Base-by-base conservation (phyloP, 2,888 invertebrate genomes). In the Prostheceraeus crozeri region DNA sequence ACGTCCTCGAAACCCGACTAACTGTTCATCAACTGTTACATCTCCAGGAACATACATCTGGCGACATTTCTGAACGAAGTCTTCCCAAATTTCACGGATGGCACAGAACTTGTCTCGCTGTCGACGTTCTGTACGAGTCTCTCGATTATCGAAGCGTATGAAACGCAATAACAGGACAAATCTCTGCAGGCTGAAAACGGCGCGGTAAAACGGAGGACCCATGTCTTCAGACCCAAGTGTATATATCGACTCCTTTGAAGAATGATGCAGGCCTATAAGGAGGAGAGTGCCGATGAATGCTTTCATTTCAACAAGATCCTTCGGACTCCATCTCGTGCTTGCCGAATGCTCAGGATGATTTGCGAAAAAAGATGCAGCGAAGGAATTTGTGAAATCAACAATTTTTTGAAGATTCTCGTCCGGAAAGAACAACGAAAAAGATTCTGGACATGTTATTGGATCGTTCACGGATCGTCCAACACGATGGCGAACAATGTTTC, bases 41-140 rank as follows among this genome's bases (percentile, higher is more conserved):
- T 48, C 28, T 48, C 48, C 48, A 28, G 48, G 25, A 30, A 48
- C 48, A 30, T 48, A 48, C 48, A 48, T 48, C 6, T 48, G 48
- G 25, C 48, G 48, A 48, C 48, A 48, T 30, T 48, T 48, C 28
- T 25, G 25, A 28, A 10, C 28, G 28, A 48, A 48, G 28, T 48
- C 48, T 30, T 48, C 48, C 48, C 48, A 48, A 25, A 48, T 30
- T 48, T 48, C 48, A 48, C 48, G 48, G 48, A 48, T 30, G 25
- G 48, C 48, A 48, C 25, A 28, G 40, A 48, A 48, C 28, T 30
- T 25, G 48, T 48, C 48, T 28, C 48, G 48, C 28, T 48, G 27
- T 30, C 28, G 16, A 28, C 27, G 48, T 30, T 48, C 25, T 48
- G 25, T 25, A 25, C 48, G 6, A 48, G 25, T 48, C 28, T 48